phyloP scores from a whole-genome alignment of 2,797 vertebrate genomes.

The Onychomys arenicola region DNA sequence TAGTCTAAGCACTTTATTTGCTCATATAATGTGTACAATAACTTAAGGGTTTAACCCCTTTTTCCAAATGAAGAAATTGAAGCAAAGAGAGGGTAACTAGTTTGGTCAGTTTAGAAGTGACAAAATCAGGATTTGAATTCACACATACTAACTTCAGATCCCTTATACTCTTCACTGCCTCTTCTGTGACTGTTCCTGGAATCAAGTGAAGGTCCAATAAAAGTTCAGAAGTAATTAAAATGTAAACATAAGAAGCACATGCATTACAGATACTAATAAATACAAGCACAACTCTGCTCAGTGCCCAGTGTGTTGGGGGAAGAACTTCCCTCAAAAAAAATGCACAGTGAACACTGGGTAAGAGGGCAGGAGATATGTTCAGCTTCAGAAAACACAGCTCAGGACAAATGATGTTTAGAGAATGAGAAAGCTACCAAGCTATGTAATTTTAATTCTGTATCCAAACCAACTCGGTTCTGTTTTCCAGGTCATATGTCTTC shows the following conservation, averaged over 20 bases:
- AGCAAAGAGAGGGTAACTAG: not conserved
- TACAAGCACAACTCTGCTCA: not conserved
- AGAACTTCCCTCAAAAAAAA: not conserved
- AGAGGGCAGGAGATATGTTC: not conserved
- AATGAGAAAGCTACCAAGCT: not conserved
- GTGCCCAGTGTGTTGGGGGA: not conserved
- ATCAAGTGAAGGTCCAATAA: not conserved
- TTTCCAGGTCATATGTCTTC: not conserved
- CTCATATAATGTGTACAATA: not conserved
- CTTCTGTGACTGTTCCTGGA: not conserved
- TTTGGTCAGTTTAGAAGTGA: not conserved
- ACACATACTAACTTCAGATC: not conserved
- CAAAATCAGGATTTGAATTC: not conserved
- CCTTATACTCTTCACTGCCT: not conserved
- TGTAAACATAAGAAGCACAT: not conserved
- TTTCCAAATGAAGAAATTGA: constrained; percentile 8
- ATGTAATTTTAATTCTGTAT: not conserved
- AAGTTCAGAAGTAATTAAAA: constrained; percentile 44
- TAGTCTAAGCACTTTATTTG: constrained; percentile 26
- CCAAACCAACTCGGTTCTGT: not conserved
- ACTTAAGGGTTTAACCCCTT: not conserved
- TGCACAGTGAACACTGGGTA: not conserved
- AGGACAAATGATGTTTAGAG: not conserved
- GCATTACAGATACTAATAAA: not conserved
- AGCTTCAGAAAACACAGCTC: constrained; percentile 23